Percentiles rank a stretch among this genome's conserved stretches.
phyloP scores from a whole-genome alignment of 1,140 invertebrate genomes.

The Diorhabda sublineata region DNA sequence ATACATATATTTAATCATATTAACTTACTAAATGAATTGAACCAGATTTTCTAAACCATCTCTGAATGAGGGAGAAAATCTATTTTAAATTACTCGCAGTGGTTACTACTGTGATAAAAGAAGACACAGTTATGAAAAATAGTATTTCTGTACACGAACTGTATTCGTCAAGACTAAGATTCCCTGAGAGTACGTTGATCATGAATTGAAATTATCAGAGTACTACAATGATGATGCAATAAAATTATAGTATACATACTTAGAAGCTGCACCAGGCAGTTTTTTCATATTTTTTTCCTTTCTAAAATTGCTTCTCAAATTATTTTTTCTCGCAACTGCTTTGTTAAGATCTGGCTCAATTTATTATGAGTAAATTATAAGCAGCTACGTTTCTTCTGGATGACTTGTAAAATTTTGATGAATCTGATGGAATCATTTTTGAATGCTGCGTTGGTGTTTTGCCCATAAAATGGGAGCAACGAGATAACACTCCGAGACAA shows the following conservation, averaged over 20 bases:
- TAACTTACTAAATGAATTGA: no score
- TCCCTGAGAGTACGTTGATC: conserved; percentile 32
- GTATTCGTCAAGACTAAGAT: conserved; percentile 1
- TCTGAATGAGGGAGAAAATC: no score
- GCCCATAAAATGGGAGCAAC: conserved; percentile 12
- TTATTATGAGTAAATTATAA: conserved; percentile 33
- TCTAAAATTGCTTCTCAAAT: conserved; percentile 36
- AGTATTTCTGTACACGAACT: no score
- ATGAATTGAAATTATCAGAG: conserved; percentile 34
- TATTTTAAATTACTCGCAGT: no score
- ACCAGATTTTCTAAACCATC: no score
- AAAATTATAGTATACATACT: conserved; percentile 31
- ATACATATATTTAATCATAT: no score
- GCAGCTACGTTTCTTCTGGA: conserved; percentile 37
- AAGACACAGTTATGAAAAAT: no score
- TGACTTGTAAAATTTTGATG: conserved; percentile 33
- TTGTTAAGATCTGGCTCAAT: conserved; percentile 34
- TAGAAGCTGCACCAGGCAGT: conserved; percentile 31
- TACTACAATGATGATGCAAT: conserved; percentile 34
- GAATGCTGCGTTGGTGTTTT: no score
- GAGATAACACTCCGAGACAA: conserved; percentile 9
- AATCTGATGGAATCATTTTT: conserved; percentile 10
- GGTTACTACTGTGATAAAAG: no score
- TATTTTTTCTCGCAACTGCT: conserved; percentile 40
- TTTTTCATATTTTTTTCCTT: conserved; percentile 38